phyloP scores from a whole-genome alignment of 2,113 vertebrate genomes.

The Martes martes region DNA sequence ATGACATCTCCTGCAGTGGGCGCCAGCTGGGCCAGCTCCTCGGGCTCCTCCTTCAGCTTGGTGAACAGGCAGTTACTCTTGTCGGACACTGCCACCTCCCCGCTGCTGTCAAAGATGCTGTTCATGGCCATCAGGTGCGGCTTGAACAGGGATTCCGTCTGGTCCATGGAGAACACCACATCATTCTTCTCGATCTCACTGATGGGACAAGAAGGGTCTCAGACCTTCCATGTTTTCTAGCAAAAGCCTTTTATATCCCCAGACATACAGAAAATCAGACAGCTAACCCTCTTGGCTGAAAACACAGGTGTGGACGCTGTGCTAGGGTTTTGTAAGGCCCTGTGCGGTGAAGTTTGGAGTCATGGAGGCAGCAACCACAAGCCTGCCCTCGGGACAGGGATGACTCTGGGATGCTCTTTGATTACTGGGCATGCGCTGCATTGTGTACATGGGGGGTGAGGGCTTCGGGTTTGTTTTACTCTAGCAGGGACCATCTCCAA shows the following conservation, averaged over 20 bases:
- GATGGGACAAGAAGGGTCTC: conserved; percentile 53
- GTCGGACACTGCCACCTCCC: conserved; percentile 73
- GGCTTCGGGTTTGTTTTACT: neutral
- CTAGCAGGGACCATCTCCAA: neutral
- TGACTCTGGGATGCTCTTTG: neutral
- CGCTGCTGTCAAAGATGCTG: conserved; percentile 83
- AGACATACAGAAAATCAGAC: neutral
- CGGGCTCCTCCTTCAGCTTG: conserved; percentile 96
- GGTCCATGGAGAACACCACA: conserved; percentile 94
- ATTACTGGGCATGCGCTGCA: fast-evolving
- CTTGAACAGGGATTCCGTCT: conserved; percentile 94
- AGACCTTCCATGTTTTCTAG: conserved; percentile 4
- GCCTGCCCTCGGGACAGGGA: fast-evolving
- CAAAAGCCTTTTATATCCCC: neutral
- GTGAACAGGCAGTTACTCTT: conserved; percentile 88
- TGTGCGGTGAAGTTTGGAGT: neutral
- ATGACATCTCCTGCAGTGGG: conserved; percentile 94
- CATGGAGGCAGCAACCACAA: fast-evolving
- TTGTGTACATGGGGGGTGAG: fast-evolving
- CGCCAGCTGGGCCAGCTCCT: conserved; percentile 94
- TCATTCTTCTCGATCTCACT: conserved; percentile 96
- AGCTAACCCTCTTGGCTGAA: neutral
- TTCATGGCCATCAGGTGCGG: conserved; percentile 85
- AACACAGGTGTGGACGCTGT: neutral
- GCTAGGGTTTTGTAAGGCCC: neutral